phyloP scores from a whole-genome alignment of 2,888 invertebrate genomes.

The Aporophyla nigra region DNA sequence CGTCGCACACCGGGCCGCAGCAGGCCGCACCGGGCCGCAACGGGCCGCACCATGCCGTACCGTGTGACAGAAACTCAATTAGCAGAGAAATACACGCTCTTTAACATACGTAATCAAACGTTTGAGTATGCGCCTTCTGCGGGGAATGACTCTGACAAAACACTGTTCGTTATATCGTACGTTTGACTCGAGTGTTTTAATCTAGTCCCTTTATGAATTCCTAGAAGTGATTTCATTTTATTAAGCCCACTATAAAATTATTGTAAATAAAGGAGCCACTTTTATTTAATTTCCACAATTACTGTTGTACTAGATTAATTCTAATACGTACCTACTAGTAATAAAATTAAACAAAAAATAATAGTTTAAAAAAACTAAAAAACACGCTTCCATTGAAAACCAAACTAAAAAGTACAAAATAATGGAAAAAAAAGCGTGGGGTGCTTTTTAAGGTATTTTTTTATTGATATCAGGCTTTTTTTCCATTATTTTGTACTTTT shows the following conservation, averaged over 20 bases:
- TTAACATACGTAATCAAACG: constrained; percentile 65
- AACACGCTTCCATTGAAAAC: too few species aligned
- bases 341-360: constrained; percentile 4
- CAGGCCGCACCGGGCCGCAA: constrained; percentile 30
- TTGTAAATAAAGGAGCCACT: background rate
- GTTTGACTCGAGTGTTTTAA: constrained; percentile 15
- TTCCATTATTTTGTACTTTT: too few species aligned
- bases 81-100: constrained; percentile 68
- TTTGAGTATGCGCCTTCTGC: constrained; percentile 46
- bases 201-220: constrained; percentile 9
- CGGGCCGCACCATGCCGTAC: constrained; percentile 4
- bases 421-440: too few species aligned
- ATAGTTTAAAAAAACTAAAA: too few species aligned
- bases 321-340: too few species aligned
- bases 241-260: background rate
- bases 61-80: constrained; percentile 72
- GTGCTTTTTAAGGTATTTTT: too few species aligned
- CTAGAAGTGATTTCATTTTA: constrained; percentile 31
- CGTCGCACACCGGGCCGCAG: constrained; percentile 44
- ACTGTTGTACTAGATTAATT: constrained; percentile 2
- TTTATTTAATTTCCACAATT: constrained; percentile 24
- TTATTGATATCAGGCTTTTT: too few species aligned
- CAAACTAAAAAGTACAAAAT: too few species aligned
- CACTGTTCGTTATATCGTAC: constrained; percentile 7
- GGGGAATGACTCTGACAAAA: constrained; percentile 40